A percentile compares a stretch with the other conserved stretches of the same genome.
Evolutionary conservation across 2,113 vertebrate genomes (phyloP).

Genomic region (Urocynchramus pylzowi): DNA sequence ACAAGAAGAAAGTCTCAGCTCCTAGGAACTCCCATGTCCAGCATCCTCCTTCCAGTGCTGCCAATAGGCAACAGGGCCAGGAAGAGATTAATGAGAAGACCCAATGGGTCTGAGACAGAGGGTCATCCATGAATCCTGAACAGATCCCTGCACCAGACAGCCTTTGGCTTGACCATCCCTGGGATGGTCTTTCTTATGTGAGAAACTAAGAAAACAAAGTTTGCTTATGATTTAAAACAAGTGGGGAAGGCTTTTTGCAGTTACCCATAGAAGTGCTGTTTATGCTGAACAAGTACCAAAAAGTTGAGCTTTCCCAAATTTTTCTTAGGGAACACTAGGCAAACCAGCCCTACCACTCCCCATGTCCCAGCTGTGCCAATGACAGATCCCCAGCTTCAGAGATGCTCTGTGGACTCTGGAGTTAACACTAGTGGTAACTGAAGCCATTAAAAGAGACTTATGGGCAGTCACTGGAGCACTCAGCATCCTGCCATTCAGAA

Average conservation of each 20-base stretch:
- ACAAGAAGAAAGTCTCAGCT: background rate
- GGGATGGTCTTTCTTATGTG: background rate
- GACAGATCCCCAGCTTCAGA: background rate
- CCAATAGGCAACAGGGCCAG: background rate
- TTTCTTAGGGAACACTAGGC: background rate
- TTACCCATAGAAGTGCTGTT: background rate
- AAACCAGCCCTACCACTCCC: background rate
- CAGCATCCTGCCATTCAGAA: background rate
- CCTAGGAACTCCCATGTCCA: background rate
- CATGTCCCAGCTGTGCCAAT: rapidly evolving
- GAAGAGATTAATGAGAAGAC: background rate
- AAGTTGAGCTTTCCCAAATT: background rate
- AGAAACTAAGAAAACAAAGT: background rate
- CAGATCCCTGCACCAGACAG: background rate
- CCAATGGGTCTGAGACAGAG: background rate
- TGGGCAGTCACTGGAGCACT: rapidly evolving
- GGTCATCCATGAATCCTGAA: background rate
- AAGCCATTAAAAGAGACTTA: background rate
- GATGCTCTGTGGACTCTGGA: background rate
- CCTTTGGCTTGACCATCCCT: background rate
- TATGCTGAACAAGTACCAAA: background rate
- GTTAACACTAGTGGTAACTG: background rate
- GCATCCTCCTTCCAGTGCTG: background rate
- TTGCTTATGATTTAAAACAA: background rate
- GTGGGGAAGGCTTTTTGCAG: background rate